phyloP scores from a whole-genome alignment of 2,113 vertebrate species.

The Noturus placidus region DNA sequence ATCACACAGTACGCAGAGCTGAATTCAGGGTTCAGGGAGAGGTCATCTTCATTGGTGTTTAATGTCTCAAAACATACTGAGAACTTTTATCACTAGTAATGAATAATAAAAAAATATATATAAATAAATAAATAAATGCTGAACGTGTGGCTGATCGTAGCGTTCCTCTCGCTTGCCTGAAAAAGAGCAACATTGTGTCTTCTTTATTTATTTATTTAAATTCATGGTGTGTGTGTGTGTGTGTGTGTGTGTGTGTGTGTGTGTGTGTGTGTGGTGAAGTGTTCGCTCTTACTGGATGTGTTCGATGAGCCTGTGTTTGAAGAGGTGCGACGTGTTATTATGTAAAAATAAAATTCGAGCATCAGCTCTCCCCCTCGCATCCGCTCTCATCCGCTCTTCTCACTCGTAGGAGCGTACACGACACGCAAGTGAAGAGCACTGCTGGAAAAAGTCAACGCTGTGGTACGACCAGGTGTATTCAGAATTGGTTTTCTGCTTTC shows the following conservation, averaged over 20 bases:
- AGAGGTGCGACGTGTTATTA: not conserved
- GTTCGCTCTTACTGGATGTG: not conserved
- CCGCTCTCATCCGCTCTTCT: not conserved
- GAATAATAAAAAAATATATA: not conserved
- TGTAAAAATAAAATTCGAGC: not conserved
- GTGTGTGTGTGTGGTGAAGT: not conserved
- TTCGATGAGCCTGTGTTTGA: not conserved
- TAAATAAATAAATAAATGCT: not conserved
- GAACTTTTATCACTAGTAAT: not conserved
- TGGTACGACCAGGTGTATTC: conserved; percentile 1
- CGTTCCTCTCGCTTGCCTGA: not conserved
- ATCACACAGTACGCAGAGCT: not conserved
- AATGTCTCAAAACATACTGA: not conserved
- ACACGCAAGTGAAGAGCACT: not conserved
- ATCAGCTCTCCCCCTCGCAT: not conserved
- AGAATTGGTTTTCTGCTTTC: not conserved
- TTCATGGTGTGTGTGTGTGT: not conserved
- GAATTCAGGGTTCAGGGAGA: no score
- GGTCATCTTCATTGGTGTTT: not conserved
- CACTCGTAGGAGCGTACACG: not conserved
- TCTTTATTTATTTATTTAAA: not conserved
- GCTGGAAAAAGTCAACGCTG: not conserved
- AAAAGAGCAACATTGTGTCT: not conserved
- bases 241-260: conserved; percentile 11
- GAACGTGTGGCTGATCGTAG: not conserved